Conservation (phyloP, 1,140 invertebrate genomes). For the Atta cephalotes region DNA sequence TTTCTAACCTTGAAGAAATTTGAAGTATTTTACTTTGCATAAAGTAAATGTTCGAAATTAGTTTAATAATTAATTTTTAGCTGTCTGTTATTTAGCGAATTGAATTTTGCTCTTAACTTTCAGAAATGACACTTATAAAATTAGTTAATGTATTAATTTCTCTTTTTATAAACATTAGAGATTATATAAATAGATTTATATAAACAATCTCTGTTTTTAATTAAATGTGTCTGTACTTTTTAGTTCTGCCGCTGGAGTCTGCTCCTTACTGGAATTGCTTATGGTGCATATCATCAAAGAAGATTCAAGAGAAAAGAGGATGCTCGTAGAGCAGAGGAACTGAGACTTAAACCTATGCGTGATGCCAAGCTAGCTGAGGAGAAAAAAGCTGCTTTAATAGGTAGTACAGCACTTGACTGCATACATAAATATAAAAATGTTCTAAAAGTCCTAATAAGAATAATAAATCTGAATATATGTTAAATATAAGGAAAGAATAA, state of each 20-base stretch:
- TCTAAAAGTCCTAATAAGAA: not conserved
- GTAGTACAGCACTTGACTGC: conserved; percentile 83
- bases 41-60: conserved; percentile 50
- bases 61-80: not conserved
- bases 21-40: not conserved
- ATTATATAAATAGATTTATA: too few relatives aligned
- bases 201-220: conserved; percentile 21
- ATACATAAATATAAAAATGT: not conserved
- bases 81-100: not conserved
- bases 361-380: conserved; percentile 91
- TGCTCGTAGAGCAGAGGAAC: conserved; percentile 88
- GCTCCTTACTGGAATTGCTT: conserved; percentile 89
- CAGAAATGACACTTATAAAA: not conserved
- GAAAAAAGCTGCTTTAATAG: conserved; percentile 87
- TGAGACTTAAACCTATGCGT: conserved; percentile 88
- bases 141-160: not conserved
- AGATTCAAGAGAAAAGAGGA: conserved; percentile 90
- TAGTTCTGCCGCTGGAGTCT: conserved; percentile 92
- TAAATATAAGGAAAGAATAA: not conserved
- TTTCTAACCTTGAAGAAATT: conserved; percentile 48
- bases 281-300: conserved; percentile 90
- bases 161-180: conserved; percentile 12
- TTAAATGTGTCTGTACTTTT: conserved; percentile 58
- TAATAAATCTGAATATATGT: not conserved
- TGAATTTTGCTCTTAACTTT: not conserved